Conservation (phyloP, 2,113 vertebrate genomes). For the Megaptera novaeangliae region DNA sequence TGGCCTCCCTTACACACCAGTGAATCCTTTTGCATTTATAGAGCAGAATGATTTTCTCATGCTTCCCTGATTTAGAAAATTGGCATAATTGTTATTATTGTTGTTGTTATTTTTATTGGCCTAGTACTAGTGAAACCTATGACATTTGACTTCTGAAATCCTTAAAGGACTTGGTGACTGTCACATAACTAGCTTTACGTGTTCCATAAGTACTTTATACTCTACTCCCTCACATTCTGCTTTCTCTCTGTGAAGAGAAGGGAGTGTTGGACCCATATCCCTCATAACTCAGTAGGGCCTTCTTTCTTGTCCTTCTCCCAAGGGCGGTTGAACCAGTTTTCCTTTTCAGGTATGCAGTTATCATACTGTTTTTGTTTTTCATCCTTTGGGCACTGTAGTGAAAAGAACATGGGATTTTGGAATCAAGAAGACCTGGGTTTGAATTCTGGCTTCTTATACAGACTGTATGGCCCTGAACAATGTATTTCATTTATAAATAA, state of each 20-base stretch:
- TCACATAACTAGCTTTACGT: background rate
- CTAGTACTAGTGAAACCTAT: background rate
- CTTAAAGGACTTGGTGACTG: background rate
- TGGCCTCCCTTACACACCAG: background rate
- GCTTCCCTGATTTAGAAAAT: constrained; percentile 32
- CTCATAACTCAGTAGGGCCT: background rate
- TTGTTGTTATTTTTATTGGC: background rate
- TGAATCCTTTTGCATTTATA: constrained; percentile 36
- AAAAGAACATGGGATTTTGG: background rate
- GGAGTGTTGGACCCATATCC: background rate
- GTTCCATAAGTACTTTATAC: background rate
- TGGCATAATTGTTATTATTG: background rate
- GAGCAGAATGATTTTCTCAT: constrained; percentile 21
- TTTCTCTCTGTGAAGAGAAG: background rate
- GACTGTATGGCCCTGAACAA: background rate
- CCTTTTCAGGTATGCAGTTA: background rate
- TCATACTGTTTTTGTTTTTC: background rate
- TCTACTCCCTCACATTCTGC: background rate
- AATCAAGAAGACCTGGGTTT: background rate
- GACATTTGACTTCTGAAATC: background rate
- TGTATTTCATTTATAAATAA: constrained; percentile 11
- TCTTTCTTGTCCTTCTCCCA: background rate
- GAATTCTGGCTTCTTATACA: background rate
- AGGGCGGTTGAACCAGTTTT: background rate
- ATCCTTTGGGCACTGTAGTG: background rate